These are phyloP conservation scores for Drosophila simulans DNA, from an alignment of 1,140 invertebrate genomes.

Conservation along the genomic window DNA sequence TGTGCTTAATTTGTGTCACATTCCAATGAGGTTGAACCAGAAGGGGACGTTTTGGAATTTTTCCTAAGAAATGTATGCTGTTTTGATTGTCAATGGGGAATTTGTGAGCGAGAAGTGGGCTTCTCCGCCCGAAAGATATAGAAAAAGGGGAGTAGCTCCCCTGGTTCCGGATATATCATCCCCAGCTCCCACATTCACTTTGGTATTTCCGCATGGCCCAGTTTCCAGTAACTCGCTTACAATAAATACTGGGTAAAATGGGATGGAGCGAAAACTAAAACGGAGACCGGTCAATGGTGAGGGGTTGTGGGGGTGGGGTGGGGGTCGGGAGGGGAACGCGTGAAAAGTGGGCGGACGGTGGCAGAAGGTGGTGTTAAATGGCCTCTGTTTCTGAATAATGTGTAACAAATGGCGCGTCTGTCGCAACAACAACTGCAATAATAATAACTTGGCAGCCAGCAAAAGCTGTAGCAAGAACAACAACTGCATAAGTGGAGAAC, in stretches of 20 bases:
- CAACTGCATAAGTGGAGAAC: background rate
- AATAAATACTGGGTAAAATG: slow-evolving; percentile 68
- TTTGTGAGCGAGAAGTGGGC: slow-evolving; percentile 6
- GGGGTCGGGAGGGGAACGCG: background rate
- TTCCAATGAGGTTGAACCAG: slow-evolving; percentile 17
- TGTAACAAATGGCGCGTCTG: slow-evolving; percentile 79
- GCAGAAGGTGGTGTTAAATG: slow-evolving; percentile 23
- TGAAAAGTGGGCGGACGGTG: slow-evolving; percentile 1
- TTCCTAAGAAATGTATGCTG: slow-evolving; percentile 46
- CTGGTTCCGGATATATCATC: slow-evolving; percentile 43
- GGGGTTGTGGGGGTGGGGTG: too few species aligned
- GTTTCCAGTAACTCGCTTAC: slow-evolving; percentile 47
- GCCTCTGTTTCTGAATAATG: slow-evolving; percentile 65
- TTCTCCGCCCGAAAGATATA: background rate
- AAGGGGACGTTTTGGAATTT: slow-evolving; percentile 29
- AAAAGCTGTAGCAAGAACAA: slow-evolving; percentile 8
- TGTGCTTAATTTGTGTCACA: slow-evolving; percentile 45
- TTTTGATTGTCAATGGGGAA: slow-evolving; percentile 38
- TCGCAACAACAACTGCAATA: slow-evolving; percentile 68
- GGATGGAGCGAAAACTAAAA: slow-evolving; percentile 30
- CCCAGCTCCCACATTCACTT: slow-evolving; percentile 37
- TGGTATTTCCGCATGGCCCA: slow-evolving; percentile 72
- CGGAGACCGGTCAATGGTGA: background rate
- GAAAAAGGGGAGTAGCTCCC: slow-evolving; percentile 22
- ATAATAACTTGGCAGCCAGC: slow-evolving; percentile 65